Evolutionary conservation across 2,113 vertebrate genomes (phyloP).

Genomic region (Myiopsitta monachus): DNA sequence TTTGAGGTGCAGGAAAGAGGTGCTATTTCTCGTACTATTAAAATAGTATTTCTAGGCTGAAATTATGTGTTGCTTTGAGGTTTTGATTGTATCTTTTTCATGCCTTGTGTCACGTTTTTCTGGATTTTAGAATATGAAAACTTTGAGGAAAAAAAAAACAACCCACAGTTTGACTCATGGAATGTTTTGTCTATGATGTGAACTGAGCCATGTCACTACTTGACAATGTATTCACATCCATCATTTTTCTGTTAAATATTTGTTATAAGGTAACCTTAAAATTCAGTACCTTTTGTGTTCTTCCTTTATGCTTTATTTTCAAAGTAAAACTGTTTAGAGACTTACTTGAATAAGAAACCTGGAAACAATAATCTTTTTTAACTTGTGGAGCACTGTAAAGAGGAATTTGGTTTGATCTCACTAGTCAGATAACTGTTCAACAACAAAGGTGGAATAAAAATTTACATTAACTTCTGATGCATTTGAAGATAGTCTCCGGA

Average conservation of each 20-base stretch:
- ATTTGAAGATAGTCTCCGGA: background rate
- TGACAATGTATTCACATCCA: background rate
- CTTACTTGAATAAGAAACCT: background rate
- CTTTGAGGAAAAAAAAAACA: background rate
- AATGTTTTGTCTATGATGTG: background rate
- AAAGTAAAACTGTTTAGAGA: background rate
- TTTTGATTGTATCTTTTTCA: background rate
- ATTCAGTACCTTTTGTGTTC: background rate
- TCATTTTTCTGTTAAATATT: background rate
- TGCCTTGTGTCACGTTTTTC: background rate
- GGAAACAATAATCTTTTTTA: background rate
- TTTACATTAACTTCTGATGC: background rate
- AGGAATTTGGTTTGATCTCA: background rate
- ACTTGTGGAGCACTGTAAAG: background rate
- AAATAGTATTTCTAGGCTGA: background rate
- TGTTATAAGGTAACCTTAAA: background rate
- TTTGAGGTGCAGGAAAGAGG: background rate
- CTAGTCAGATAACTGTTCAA: background rate
- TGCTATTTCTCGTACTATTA: background rate
- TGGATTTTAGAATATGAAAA: background rate
- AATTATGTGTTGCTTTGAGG: accelerated
- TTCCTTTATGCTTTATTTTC: background rate
- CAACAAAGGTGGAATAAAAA: background rate
- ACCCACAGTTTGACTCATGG: background rate
- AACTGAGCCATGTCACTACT: background rate